A percentile compares a stretch with the other conserved stretches of the same genome.
These are phyloP conservation scores for Calidris pygmaea DNA, from an alignment of 2,113 vertebrate genomes.

Conservation along the genomic window DNA sequence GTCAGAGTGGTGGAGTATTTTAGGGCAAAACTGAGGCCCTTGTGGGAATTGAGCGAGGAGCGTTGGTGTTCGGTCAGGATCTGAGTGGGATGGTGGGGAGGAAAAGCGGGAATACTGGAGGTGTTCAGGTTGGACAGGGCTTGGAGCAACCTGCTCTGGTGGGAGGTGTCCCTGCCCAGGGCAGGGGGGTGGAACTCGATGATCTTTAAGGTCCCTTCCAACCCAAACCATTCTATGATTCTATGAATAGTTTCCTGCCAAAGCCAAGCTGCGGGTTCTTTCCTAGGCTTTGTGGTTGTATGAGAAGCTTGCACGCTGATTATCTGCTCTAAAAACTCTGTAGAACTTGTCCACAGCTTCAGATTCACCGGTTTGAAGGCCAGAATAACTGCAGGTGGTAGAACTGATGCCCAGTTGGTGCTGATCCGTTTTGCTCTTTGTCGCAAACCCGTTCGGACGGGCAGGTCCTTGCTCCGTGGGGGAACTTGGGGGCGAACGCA, in stretches of 20 bases:
- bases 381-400: neutral
- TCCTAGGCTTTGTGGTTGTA: neutral
- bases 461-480: accelerated
- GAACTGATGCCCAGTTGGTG: neutral
- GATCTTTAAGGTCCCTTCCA: no score
- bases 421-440: no score
- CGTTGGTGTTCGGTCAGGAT: neutral
- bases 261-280: neutral
- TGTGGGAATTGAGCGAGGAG: neutral
- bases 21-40: neutral
- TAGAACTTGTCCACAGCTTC: neutral
- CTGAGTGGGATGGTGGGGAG: neutral
- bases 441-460: neutral
- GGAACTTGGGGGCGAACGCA: accelerated
- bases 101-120: neutral
- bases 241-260: neutral
- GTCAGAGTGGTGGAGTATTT: neutral
- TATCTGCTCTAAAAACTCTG: neutral
- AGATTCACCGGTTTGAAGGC: neutral
- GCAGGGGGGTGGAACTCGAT: no score
- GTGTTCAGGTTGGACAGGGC: no score
- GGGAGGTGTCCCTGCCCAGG: no score
- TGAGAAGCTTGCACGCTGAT: neutral
- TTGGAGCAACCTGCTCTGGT: no score
- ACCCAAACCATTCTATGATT: no score